These are phyloP conservation scores for Zonotrichia leucophrys DNA, from an alignment of 2,113 vertebrate genomes.

Conservation along the genomic window DNA sequence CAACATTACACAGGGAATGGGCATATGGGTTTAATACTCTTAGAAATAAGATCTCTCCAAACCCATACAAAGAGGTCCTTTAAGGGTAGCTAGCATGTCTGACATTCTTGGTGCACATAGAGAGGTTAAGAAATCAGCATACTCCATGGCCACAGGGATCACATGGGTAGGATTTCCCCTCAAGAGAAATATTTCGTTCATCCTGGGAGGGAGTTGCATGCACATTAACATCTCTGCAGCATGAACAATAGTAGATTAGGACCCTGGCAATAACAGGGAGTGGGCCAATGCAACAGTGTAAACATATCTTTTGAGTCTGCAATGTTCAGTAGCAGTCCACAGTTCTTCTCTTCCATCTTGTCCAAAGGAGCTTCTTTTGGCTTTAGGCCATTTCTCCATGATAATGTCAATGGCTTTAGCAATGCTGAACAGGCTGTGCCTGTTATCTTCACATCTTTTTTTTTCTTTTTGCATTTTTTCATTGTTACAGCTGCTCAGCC, in stretches of 20 bases:
- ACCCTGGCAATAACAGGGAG: not conserved
- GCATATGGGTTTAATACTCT: not conserved
- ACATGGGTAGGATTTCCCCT: not conserved
- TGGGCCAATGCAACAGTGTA: not conserved
- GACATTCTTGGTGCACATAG: not conserved
- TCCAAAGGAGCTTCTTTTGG: conserved; percentile 45
- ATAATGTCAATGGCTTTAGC: conserved; percentile 41
- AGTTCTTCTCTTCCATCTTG: conserved; percentile 27
- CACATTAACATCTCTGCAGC: not conserved
- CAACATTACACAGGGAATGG: not conserved
- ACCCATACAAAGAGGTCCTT: not conserved
- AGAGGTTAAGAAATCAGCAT: not conserved
- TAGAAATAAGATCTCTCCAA: not conserved
- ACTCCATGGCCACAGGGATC: not conserved
- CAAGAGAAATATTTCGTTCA: not conserved
- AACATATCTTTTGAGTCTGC: conserved; percentile 6
- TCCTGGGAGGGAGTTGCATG: not conserved
- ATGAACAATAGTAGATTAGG: not conserved
- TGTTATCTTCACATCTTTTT: conserved; percentile 1
- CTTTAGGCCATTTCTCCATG: conserved; percentile 25
- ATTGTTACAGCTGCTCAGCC: conserved; percentile 57
- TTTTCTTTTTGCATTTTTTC: not conserved
- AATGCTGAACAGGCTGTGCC: conserved; percentile 28
- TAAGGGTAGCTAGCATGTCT: not conserved
- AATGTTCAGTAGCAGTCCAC: not conserved